These are phyloP conservation scores for Euplexia lucipara DNA, from an alignment of 2,888 invertebrate species.

Conservation along the genomic window DNA sequence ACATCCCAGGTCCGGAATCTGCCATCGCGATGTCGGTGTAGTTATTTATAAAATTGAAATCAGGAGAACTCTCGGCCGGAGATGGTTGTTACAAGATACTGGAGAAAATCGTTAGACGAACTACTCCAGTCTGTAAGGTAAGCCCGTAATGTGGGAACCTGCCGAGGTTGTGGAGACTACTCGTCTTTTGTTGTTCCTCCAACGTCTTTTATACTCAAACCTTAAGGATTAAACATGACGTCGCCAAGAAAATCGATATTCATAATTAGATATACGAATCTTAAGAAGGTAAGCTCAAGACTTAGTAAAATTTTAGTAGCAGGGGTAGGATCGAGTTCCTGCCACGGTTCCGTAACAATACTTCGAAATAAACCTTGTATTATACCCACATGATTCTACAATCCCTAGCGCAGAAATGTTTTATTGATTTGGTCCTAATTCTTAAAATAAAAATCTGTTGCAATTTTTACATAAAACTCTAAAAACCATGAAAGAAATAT, in stretches of 20 bases:
- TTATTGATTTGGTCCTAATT: too few species aligned
- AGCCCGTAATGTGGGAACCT: constrained; percentile 79
- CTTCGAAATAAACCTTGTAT: not conserved
- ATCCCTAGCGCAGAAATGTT: too few species aligned
- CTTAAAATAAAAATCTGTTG: too few species aligned
- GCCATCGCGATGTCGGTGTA: constrained; percentile 78
- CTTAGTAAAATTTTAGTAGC: constrained; percentile 58
- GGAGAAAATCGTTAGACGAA: constrained; percentile 91
- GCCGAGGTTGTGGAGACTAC: constrained; percentile 87
- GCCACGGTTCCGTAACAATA: constrained; percentile 34
- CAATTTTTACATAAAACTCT: too few species aligned
- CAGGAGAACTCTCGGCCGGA: constrained; percentile 76
- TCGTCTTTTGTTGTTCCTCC: constrained; percentile 71
- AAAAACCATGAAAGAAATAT: too few species aligned
- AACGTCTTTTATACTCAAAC: constrained; percentile 83
- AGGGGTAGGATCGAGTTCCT: constrained; percentile 28
- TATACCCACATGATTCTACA: too few species aligned
- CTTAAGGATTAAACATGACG: constrained; percentile 80
- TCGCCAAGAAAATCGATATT: constrained; percentile 86
- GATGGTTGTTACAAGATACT: constrained; percentile 88
- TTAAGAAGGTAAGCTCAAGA: constrained; percentile 85
- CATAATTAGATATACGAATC: constrained; percentile 87
- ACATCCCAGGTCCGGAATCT: constrained; percentile 84
- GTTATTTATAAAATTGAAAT: constrained; percentile 69
- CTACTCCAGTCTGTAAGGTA: constrained; percentile 89